Percentiles rank a stretch among this genome's conserved stretches.
Evolutionary conservation across 2,888 invertebrate genomes (phyloP).

Genomic region (Polyommatus icarus): DNA sequence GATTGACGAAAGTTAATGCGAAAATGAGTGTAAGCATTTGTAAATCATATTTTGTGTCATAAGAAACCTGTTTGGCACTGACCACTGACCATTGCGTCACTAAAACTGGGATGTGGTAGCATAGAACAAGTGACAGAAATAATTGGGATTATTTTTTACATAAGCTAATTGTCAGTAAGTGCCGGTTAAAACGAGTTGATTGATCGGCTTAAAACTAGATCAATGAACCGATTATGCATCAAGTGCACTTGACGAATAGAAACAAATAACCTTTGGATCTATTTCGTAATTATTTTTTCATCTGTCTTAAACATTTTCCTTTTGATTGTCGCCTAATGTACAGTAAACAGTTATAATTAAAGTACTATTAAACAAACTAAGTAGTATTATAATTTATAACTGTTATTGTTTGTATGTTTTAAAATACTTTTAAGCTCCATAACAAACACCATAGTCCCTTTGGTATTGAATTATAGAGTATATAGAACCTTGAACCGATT

Average conservation of each 20-base stretch:
- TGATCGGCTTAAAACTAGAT: neutral
- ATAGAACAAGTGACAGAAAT: slow-evolving; percentile 26
- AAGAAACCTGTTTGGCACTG: slow-evolving; percentile 12
- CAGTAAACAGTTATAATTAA: no score
- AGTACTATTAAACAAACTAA: no score
- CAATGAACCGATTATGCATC: neutral
- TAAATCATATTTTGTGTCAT: slow-evolving; percentile 24
- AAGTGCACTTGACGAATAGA: neutral
- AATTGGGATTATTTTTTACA: slow-evolving; percentile 5
- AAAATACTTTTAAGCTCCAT: no score
- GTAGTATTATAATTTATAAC: no score
- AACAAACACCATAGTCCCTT: no score
- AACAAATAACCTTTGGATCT: neutral
- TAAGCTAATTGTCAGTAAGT: slow-evolving; percentile 19
- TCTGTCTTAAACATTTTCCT: neutral
- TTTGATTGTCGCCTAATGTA: neutral
- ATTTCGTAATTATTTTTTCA: neutral
- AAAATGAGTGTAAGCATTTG: slow-evolving; percentile 19
- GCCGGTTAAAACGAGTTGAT: slow-evolving; percentile 7
- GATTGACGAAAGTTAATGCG: slow-evolving; percentile 13
- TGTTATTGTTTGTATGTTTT: no score
- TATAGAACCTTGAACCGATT: no score
- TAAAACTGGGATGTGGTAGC: slow-evolving; percentile 12
- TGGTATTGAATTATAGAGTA: no score
- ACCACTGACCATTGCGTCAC: neutral